Percentiles rank a stretch among this genome's conserved stretches.
phyloP scores from a whole-genome alignment of 1,140 invertebrate genomes.

The Heliconius himera region DNA sequence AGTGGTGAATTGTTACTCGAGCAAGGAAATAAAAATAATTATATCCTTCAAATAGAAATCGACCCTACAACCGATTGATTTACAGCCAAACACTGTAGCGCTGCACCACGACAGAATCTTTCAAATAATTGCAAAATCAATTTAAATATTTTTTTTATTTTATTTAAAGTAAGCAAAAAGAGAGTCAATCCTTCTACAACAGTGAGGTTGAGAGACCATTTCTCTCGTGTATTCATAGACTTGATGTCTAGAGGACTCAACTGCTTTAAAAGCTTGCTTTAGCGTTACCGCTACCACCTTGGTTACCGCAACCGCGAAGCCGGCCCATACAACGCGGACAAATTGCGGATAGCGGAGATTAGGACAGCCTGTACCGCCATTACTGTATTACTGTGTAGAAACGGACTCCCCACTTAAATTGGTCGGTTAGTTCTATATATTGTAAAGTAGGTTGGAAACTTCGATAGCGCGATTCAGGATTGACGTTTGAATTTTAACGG shows the following conservation, averaged over 20 bases:
- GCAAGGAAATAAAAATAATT: too few relatives aligned
- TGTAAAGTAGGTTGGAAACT: background rate
- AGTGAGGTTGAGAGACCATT: background rate
- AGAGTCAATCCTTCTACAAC: background rate
- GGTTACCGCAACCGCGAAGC: constrained; percentile 10
- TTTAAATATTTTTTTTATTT: background rate
- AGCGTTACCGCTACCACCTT: constrained; percentile 4
- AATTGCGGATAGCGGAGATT: constrained; percentile 22
- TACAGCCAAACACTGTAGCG: too few relatives aligned
- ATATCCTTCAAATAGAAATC: too few relatives aligned
- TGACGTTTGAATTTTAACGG: constrained; percentile 2
- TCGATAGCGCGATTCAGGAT: background rate
- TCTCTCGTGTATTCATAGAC: background rate
- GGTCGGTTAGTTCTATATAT: constrained; percentile 1
- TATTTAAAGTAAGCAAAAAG: background rate
- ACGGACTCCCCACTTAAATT: constrained; percentile 44
- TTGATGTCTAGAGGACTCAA: background rate
- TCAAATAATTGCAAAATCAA: too few relatives aligned
- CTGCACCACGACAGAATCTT: too few relatives aligned
- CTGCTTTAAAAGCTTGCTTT: background rate
- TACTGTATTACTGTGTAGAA: constrained; percentile 50
- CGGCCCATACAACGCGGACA: constrained; percentile 17
- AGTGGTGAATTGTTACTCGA: too few relatives aligned
- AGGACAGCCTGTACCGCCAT: constrained; percentile 35
- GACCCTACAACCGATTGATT: too few relatives aligned